Conservation (phyloP, 2,797 vertebrate species). For the Ibycter americanus region DNA sequence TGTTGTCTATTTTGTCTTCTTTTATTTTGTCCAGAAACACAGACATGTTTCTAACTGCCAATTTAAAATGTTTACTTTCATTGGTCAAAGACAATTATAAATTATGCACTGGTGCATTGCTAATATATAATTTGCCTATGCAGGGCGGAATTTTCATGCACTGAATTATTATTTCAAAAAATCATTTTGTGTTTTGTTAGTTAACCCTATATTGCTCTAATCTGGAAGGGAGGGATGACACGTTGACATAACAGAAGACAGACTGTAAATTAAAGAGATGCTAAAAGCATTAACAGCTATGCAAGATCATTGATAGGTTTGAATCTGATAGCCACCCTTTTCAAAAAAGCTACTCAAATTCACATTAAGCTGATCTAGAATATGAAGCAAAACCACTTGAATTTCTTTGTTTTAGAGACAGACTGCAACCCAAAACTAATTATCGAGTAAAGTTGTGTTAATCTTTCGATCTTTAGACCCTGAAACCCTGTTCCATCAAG, state of each 20-base stretch:
- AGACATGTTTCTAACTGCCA: neutral
- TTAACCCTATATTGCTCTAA: neutral
- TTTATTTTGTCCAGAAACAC: neutral
- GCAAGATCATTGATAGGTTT: neutral
- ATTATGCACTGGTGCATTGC: neutral
- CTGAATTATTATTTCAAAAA: neutral
- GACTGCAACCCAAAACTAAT: constrained; percentile 28
- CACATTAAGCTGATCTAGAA: neutral
- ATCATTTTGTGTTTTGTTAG: neutral
- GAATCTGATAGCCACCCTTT: neutral
- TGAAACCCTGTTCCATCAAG: neutral
- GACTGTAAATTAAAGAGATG: neutral
- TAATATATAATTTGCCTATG: neutral
- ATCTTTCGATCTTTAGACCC: constrained; percentile 23
- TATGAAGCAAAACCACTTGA: neutral
- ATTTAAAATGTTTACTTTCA: neutral
- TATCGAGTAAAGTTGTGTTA: constrained; percentile 39
- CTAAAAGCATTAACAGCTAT: neutral
- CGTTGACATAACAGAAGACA: neutral
- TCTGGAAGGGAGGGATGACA: neutral
- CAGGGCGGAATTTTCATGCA: neutral
- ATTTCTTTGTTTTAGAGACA: neutral
- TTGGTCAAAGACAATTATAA: constrained; percentile 1
- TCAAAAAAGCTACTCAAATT: neutral
- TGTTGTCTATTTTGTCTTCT: neutral